Evolutionary conservation across 2,113 vertebrate genomes (phyloP).

Genomic region (Serinus canaria): DNA sequence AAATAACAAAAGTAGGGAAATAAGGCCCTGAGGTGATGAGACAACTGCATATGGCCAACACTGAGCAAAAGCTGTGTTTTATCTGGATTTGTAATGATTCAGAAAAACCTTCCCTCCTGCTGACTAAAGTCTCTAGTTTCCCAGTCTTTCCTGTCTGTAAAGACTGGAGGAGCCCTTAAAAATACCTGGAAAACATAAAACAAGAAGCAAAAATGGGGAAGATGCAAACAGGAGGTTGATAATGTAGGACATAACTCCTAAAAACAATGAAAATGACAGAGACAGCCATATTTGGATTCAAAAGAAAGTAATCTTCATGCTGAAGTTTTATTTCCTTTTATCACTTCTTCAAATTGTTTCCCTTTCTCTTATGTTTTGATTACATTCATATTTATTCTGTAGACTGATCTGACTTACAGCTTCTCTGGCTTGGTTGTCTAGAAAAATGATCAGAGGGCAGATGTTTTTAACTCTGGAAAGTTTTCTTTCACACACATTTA

Average conservation of each 20-base stretch:
- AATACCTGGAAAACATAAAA: not conserved
- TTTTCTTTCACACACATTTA: constrained; percentile 28
- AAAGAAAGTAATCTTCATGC: not conserved
- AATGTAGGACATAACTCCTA: not conserved
- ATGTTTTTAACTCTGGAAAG: constrained; percentile 11
- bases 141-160: not conserved
- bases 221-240: not conserved
- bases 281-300: not conserved
- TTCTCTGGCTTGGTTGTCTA: not conserved
- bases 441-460: constrained; percentile 7
- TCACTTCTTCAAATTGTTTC: not conserved
- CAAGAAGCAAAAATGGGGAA: not conserved
- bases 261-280: not conserved
- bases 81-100: not conserved
- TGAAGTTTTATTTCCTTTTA: not conserved
- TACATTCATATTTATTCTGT: not conserved
- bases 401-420: not conserved
- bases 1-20: not conserved
- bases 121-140: not conserved
- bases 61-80: not conserved
- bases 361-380: not conserved
- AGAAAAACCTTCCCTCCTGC: not conserved
- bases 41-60: not conserved
- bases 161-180: not conserved
- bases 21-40: not conserved